Evolutionary conservation across 1,140 invertebrate species (phyloP), one percentile per base, ranked within the genome.

Genomic region (Orius laevigatus): DNA sequence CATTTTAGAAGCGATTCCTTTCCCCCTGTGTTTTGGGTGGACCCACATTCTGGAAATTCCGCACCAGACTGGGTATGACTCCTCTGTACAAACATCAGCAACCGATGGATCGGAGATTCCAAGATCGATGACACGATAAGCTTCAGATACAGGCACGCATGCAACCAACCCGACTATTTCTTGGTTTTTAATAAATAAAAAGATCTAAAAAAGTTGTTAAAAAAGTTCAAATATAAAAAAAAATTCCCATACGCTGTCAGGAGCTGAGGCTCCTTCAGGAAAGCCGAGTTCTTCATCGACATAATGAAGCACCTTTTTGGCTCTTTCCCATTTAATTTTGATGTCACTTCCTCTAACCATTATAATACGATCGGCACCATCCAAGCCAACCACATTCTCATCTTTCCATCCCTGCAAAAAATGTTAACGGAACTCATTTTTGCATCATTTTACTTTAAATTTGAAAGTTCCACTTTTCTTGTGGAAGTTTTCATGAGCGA

Each of bases 341-440:
- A 6, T 11, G 16, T 46, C 44, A n/a, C 32, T 18, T 8, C 32
- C 32, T 12, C 20, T n/a, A 12, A 46, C 32, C 12, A 10, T 31
- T 9, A 46, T 34, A 10, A 46, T 32, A n/a, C 18, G 20, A 31
- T 46, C 44, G 5, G 11, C 16, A 12, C 12, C 44, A 14, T 32
- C 18, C 2, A 32, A 3, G 2, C 44, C 25, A n/a, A 46, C 44
- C 2, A 46, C 44, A 14, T 31, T 46, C n/a, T 46, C 44, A 10
- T 46, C 32, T 18, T 46, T 46, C 44, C 44, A 46, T 14, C 44
- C 44, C 44, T 46, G 11, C 12, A 39, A 39, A 39, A 39, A 39
- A 4, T 39, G 15, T 39, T 16, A 4, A 16, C 3, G 10, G 10
- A 39, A 39, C 3, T 16, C 3, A 16, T 16, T 25, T 25, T 8